phyloP scores from a whole-genome alignment of 2,888 invertebrate species.

The Nomada fucata region DNA sequence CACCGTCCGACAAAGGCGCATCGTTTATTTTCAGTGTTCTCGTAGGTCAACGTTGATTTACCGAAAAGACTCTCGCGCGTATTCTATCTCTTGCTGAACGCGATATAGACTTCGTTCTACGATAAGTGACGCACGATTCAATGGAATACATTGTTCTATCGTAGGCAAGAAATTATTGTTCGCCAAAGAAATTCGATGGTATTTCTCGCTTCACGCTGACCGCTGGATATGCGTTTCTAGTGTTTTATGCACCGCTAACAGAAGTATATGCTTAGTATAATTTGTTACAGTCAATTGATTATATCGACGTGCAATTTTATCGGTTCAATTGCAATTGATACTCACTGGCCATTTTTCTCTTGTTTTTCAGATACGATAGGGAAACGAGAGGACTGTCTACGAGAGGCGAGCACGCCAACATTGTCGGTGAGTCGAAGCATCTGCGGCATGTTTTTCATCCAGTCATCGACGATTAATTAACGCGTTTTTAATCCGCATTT shows the following conservation, averaged over 20 bases:
- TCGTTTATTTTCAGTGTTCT: neutral
- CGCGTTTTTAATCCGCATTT: slow-evolving; percentile 39
- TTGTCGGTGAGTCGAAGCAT: slow-evolving; percentile 73
- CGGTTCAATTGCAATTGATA: slow-evolving; percentile 16
- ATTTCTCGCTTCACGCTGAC: too few relatives aligned
- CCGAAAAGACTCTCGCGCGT: too few relatives aligned
- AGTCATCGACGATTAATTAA: slow-evolving; percentile 71
- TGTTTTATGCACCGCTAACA: too few relatives aligned
- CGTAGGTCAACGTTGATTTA: too few relatives aligned
- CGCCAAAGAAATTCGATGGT: too few relatives aligned
- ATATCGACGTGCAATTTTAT: neutral
- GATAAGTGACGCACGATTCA: too few relatives aligned
- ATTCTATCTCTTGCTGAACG: too few relatives aligned
- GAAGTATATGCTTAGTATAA: too few relatives aligned
- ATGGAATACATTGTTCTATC: too few relatives aligned
- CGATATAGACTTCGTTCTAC: too few relatives aligned
- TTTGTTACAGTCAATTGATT: neutral
- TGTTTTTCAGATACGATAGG: slow-evolving; percentile 54
- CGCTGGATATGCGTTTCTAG: too few relatives aligned
- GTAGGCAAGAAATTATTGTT: too few relatives aligned
- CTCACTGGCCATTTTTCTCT: slow-evolving; percentile 1
- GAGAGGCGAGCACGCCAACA: slow-evolving; percentile 46
- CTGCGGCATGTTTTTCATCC: slow-evolving; percentile 58
- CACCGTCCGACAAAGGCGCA: neutral
- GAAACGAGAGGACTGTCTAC: slow-evolving; percentile 35